Evolutionary conservation across 2,113 vertebrate species (phyloP).

Genomic region (Paramisgurnus dabryanus): DNA sequence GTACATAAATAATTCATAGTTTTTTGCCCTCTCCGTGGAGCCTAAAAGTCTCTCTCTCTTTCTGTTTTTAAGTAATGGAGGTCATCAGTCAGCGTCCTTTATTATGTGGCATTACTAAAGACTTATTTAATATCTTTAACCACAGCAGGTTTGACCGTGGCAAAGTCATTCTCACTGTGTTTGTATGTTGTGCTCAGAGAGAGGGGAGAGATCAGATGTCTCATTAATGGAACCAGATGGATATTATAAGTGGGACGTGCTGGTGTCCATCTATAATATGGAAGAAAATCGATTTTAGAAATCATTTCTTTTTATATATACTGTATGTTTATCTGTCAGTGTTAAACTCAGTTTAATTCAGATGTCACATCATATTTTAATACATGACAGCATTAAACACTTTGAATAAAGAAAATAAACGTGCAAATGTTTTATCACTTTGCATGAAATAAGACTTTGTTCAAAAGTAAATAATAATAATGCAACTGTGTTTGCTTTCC

Average conservation of each 20-base stretch:
- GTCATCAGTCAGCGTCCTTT: background rate
- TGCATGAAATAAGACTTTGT: no score
- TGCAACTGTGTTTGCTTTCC: no score
- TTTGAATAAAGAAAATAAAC: no score
- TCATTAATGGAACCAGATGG: conserved; percentile 63
- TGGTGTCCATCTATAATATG: conserved; percentile 40
- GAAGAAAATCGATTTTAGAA: background rate
- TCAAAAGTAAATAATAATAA: no score
- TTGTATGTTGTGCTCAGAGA: background rate
- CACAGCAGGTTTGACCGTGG: background rate
- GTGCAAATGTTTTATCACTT: no score
- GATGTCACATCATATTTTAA: no score
- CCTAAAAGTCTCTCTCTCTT: background rate
- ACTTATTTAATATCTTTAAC: background rate
- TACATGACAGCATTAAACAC: no score
- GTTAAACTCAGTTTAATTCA: no score
- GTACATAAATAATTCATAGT: conserved; percentile 66
- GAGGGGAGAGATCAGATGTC: conserved; percentile 54
- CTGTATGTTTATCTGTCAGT: background rate
- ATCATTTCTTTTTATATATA: no score
- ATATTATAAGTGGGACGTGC: conserved; percentile 65
- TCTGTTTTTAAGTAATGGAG: conserved; percentile 17
- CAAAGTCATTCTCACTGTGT: conserved; percentile 15
- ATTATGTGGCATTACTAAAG: background rate
- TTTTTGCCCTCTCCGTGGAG: conserved; percentile 14